Evolutionary conservation across 2,113 vertebrate species (phyloP).

Genomic region (Recurvirostra avosetta): DNA sequence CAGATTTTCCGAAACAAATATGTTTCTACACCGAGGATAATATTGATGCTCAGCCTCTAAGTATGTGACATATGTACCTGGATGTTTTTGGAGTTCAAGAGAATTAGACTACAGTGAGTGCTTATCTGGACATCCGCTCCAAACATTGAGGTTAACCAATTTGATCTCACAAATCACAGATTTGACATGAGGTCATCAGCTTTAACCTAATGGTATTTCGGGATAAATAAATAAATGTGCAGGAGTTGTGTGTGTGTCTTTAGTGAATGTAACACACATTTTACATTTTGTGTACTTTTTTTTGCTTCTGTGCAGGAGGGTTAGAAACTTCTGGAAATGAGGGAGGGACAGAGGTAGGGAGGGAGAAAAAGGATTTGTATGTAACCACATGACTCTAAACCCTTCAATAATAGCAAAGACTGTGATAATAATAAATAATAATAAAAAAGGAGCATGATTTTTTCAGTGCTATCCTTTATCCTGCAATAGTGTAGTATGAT

Average conservation of each 20-base stretch:
- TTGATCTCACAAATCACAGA: not conserved
- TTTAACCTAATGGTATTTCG: not conserved
- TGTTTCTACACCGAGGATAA: not conserved
- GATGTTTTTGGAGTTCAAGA: not conserved
- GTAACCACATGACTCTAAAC: not conserved
- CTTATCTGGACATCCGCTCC: accelerated
- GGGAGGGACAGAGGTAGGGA: not conserved
- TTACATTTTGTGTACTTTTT: not conserved
- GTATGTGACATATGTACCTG: not conserved
- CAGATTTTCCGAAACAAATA: not conserved
- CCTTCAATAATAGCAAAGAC: not conserved
- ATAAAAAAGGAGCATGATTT: not conserved
- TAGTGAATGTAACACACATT: not conserved
- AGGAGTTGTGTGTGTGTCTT: not conserved
- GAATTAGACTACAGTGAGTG: not conserved
- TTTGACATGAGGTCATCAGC: not conserved
- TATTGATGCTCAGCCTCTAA: not conserved
- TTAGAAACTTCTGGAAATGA: not conserved
- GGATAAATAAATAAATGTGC: not conserved
- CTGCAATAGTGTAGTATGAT: not conserved
- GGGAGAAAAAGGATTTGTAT: not conserved
- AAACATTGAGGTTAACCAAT: not conserved
- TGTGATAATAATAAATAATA: not conserved
- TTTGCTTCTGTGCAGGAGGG: not conserved
- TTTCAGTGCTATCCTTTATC: not conserved